phyloP scores from a whole-genome alignment of 2,888 invertebrate genomes.

The Girardia tigrina region DNA sequence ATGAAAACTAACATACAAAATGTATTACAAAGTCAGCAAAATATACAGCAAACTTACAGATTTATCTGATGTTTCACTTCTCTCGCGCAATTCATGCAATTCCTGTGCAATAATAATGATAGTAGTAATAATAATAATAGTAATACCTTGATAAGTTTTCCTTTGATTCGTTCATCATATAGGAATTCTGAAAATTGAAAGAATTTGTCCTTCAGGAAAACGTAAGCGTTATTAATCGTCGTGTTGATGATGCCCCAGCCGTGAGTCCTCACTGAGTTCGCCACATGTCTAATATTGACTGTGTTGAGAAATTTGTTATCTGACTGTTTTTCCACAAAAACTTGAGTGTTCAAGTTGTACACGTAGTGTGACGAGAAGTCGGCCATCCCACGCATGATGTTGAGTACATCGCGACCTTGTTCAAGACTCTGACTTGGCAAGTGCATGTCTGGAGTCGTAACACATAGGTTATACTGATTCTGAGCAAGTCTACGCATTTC shows the following conservation, averaged over 20 bases:
- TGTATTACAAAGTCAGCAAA: background rate
- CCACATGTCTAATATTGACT: slow-evolving; percentile 81
- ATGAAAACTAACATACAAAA: background rate
- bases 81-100: background rate
- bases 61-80: background rate
- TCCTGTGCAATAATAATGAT: background rate
- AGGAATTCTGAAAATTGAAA: slow-evolving; percentile 87
- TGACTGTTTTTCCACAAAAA: slow-evolving; percentile 62
- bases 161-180: slow-evolving; percentile 92
- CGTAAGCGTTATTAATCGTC: slow-evolving; percentile 59
- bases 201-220: slow-evolving; percentile 79
- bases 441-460: slow-evolving; percentile 74
- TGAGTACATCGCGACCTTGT: slow-evolving; percentile 77
- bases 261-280: slow-evolving; percentile 87
- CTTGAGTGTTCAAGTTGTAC: slow-evolving; percentile 85
- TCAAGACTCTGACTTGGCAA: slow-evolving; percentile 88
- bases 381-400: slow-evolving; percentile 89
- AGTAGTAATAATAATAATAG: slow-evolving; percentile 31
- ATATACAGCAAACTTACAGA: background rate
- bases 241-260: slow-evolving; percentile 90
- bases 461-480: slow-evolving; percentile 61
- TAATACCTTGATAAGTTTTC: slow-evolving; percentile 74
- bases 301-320: slow-evolving; percentile 84
- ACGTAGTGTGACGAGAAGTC: slow-evolving; percentile 79
- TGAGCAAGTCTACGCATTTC: slow-evolving; percentile 83